phyloP scores from a whole-genome alignment of 2,888 invertebrate species.

The Megaustenia siamemsis region DNA sequence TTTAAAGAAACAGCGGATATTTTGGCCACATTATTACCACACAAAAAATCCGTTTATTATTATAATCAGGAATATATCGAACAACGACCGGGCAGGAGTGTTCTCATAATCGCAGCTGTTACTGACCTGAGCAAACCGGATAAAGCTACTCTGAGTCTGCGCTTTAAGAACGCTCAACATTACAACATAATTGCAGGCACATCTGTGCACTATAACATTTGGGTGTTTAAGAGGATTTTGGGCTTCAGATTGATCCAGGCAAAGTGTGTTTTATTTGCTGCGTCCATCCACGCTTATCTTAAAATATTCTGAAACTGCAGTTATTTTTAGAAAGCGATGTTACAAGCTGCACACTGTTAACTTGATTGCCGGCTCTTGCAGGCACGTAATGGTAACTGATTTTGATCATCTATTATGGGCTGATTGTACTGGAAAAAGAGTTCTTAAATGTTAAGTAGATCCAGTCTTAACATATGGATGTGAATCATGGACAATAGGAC shows the following conservation, averaged over 20 bases:
- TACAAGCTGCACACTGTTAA: too few species aligned
- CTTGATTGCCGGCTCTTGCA: too few species aligned
- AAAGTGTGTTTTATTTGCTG: neutral
- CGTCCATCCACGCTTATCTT: neutral
- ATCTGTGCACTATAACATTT: neutral
- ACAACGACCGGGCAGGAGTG: neutral
- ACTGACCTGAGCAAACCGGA: neutral
- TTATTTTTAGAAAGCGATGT: too few species aligned
- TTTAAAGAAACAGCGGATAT: neutral
- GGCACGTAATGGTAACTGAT: too few species aligned
- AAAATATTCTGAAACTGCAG: neutral
- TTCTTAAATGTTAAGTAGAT: too few species aligned
- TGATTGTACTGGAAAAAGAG: too few species aligned
- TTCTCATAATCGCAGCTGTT: neutral
- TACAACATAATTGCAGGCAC: neutral
- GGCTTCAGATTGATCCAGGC: neutral
- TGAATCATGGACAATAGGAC: too few species aligned
- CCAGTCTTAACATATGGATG: too few species aligned
- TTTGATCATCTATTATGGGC: too few species aligned
- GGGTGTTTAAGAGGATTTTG: neutral
- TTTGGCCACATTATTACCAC: neutral
- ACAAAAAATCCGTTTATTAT: neutral
- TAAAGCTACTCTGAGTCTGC: neutral
- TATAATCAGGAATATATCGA: conserved; percentile 1
- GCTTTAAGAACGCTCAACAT: neutral